Conservation (phyloP, 2,113 vertebrate genomes). For the Chloebia gouldiae region DNA sequence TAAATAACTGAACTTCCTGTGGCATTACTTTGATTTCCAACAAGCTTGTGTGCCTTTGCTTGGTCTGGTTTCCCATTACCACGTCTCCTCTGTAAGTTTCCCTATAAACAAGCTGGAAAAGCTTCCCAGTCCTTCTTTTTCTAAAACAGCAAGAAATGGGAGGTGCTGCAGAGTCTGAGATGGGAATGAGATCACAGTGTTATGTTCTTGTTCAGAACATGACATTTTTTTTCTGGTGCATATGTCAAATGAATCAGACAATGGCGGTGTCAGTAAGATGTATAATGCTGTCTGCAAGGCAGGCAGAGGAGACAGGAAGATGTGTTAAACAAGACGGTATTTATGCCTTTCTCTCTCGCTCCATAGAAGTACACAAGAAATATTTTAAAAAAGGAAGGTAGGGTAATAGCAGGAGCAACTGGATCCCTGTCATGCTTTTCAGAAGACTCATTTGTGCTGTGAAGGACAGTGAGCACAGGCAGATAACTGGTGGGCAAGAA, state of each 20-base stretch:
- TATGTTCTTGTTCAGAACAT: constrained; percentile 29
- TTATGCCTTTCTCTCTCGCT: background rate
- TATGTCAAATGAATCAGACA: constrained; percentile 48
- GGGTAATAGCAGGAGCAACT: background rate
- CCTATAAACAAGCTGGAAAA: constrained; percentile 38
- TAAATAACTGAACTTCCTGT: background rate
- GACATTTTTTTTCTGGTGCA: constrained; percentile 17
- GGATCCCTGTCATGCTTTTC: background rate
- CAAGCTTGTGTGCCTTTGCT: background rate
- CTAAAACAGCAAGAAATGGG: constrained; percentile 20
- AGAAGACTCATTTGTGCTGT: background rate
- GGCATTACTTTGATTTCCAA: background rate
- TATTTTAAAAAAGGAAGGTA: background rate
- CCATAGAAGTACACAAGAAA: background rate
- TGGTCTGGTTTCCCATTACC: background rate
- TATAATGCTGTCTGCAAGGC: constrained; percentile 37
- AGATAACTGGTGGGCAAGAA: background rate
- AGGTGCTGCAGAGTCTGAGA: background rate
- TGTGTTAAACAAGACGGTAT: background rate
- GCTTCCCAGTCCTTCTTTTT: background rate
- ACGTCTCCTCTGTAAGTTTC: background rate
- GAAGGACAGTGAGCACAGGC: background rate
- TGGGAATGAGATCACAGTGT: constrained; percentile 46
- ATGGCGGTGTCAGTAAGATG: constrained; percentile 35
- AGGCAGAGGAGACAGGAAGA: constrained; percentile 17